phyloP scores from a whole-genome alignment of 2,797 vertebrate genomes.

The Aphelocoma californica region DNA sequence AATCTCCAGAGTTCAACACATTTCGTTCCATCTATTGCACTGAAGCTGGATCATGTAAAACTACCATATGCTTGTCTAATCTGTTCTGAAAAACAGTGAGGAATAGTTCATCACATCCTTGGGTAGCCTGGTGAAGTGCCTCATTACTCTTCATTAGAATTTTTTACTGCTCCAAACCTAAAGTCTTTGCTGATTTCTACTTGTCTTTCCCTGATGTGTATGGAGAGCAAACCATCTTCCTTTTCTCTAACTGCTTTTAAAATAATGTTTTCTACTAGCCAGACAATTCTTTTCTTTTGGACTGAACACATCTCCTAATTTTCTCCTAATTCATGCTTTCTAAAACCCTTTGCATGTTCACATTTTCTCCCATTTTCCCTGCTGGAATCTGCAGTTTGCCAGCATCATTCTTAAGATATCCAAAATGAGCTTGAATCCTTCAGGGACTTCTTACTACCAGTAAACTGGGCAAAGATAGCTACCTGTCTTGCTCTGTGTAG shows the following conservation, averaged over 20 bases:
- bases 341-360: background rate
- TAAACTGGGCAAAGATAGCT: background rate
- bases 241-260: background rate
- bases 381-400: background rate
- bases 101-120: conserved; percentile 34
- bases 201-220: background rate
- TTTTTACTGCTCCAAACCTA: background rate
- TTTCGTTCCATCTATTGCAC: background rate
- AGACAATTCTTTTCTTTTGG: background rate
- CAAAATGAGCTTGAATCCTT: background rate
- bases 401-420: background rate
- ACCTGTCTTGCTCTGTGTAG: background rate
- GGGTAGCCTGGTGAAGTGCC: conserved; percentile 18
- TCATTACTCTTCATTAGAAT: conserved; percentile 55
- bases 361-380: background rate
- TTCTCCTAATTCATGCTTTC: background rate
- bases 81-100: conserved; percentile 28
- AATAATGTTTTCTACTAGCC: background rate
- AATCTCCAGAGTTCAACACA: background rate
- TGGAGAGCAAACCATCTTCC: background rate
- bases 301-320: background rate
- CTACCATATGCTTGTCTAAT: conserved; percentile 37
- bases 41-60: background rate
- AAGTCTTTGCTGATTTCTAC: background rate
- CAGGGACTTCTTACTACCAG: background rate